These are phyloP conservation scores for Sebastes iracundus DNA, from an alignment of 2,797 vertebrate species.

Conservation along the genomic window DNA sequence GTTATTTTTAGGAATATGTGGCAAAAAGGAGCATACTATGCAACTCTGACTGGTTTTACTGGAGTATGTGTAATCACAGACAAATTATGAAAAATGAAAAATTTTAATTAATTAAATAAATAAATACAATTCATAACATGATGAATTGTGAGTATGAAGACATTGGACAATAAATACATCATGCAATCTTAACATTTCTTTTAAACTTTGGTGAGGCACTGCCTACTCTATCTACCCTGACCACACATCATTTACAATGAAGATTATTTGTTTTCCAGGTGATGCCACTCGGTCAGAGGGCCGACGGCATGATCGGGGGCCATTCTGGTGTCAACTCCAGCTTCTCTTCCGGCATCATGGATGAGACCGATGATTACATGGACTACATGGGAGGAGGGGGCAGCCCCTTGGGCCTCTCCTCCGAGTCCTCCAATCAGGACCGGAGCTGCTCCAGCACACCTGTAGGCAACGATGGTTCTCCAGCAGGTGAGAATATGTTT, in stretches of 20 bases:
- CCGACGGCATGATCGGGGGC: constrained; percentile 73
- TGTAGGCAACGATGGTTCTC: constrained; percentile 93
- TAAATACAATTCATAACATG: background rate
- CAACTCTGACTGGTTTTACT: no score
- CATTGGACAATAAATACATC: background rate
- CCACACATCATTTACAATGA: background rate
- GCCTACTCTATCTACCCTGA: background rate
- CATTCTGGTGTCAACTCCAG: constrained; percentile 62
- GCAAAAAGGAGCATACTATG: no score
- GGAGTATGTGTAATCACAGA: no score
- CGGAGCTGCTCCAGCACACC: constrained; percentile 98
- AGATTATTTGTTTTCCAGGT: constrained; percentile 61
- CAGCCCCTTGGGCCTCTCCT: constrained; percentile 94
- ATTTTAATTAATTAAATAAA: no score
- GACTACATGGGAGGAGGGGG: constrained; percentile 91
- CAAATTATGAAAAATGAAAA: no score
- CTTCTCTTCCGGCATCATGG: constrained; percentile 84
- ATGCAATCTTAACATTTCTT: background rate
- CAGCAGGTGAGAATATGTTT: constrained; percentile 86
- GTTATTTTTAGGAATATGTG: no score
- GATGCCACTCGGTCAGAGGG: constrained; percentile 79
- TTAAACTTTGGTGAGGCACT: background rate
- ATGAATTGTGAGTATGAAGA: background rate
- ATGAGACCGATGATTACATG: constrained; percentile 94
- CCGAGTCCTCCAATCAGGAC: constrained; percentile 97